Evolutionary conservation across 2,888 invertebrate species (phyloP).

Genomic region (Pseudoips prasinana): DNA sequence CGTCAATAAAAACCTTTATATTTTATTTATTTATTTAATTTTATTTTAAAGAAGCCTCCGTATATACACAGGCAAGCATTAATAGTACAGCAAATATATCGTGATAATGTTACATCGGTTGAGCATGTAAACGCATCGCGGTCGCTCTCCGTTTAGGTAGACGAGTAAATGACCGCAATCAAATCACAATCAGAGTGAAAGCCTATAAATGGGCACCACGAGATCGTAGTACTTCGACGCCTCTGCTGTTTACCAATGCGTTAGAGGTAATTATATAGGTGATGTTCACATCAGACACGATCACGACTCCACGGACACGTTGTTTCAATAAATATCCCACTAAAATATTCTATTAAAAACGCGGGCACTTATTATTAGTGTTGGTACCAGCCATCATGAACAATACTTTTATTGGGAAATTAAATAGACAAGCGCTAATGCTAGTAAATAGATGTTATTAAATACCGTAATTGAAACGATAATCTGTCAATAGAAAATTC

Average conservation of each 20-base stretch:
- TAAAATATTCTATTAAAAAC: conserved; percentile 1
- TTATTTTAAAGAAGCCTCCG: no score
- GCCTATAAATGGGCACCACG: conserved; percentile 53
- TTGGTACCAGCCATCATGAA: no score
- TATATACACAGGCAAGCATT: conserved; percentile 35
- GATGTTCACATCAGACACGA: conserved; percentile 55
- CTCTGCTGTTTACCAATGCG: conserved; percentile 63
- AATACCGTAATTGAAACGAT: no score
- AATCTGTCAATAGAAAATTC: no score
- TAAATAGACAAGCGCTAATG: no score
- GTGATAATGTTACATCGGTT: conserved; percentile 49
- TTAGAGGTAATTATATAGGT: conserved; percentile 66
- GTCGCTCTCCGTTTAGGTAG: conserved; percentile 55
- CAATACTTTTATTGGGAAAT: no score
- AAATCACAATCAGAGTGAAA: conserved; percentile 75
- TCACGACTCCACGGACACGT: conserved; percentile 44
- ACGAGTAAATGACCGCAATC: conserved; percentile 70
- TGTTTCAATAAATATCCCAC: conserved; percentile 30
- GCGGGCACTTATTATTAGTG: no score
- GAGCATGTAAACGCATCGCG: conserved; percentile 52
- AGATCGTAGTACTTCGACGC: conserved; percentile 43
- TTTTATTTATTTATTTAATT: no score
- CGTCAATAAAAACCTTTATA: no score
- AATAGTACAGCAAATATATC: conserved; percentile 51
- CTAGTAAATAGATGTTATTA: no score